Evolutionary conservation across 2,113 vertebrate genomes (phyloP), one percentile per base, ranked within the genome.

Genomic region (Nematolebias whitei): DNA sequence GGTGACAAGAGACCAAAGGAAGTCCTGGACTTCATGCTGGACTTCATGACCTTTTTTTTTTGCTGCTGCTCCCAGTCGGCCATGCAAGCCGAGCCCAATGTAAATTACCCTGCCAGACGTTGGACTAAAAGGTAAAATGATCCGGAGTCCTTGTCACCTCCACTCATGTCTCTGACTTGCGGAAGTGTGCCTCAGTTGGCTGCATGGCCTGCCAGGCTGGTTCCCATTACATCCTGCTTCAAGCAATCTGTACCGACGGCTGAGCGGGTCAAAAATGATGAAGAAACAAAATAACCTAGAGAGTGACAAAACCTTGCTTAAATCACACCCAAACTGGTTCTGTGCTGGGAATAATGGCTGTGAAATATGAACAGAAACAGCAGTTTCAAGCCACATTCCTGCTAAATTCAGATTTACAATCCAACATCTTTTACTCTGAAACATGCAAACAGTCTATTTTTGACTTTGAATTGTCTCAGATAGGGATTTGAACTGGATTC

Each of bases 81-180:
- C 81, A 59, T 77, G 82, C 86, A 82, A 76, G 83, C 72, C 62
- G 72, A 87, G 78, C 74, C 72, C 78, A 85, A 90, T 83, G 89
- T 85, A 87, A 91, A 90, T 85, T 85, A 83, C 64, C 51, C 83
- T 85, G 86, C 87, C 83, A 85, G 87, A 86, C 80, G 72, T 77
- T 68, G 45, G 80, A 73, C 85, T 84, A 85, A 91, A 85, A 63
- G 85, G 88, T 91, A 91, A 92, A 92, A 85, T 72, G 90, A 90
- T 91, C 90, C 83, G 44, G 82, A 83, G 88, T 83, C 85, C 83
- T 73, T 91, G 88, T 92, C 90, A 88, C 87, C 84, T 89, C 74
- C 88, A 87, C 84, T 93, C 89, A 92, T 71, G 87, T 91, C 91
- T 90, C 16, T 50, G 84, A 67, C 74, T 59, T 53, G 79, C 74